Percentiles rank a stretch among this genome's conserved stretches.
phyloP scores from a whole-genome alignment of 2,113 vertebrate genomes.

The Pheucticus melanocephalus region DNA sequence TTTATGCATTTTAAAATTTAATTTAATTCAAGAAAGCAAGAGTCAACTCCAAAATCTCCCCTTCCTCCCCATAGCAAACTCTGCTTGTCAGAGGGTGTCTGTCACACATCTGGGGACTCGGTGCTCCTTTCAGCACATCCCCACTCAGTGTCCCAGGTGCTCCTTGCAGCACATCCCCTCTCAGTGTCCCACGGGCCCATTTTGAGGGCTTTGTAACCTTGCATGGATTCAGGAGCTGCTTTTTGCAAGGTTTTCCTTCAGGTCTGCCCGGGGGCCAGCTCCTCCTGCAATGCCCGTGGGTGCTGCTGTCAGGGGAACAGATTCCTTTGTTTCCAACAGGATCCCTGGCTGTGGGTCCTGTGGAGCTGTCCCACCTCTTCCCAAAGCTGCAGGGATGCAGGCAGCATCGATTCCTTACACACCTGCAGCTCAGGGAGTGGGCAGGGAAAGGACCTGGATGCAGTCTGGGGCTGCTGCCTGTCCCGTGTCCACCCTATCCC shows the following conservation, averaged over 20 bases:
- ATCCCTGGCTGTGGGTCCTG: neutral
- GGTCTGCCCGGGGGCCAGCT: neutral
- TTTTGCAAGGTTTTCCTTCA: neutral
- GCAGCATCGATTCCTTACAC: accelerated
- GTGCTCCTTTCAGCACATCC: neutral
- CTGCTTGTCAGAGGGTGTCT: neutral
- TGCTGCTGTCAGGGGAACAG: neutral
- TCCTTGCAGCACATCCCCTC: neutral
- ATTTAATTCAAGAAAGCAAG: neutral
- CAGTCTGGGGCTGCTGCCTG: accelerated
- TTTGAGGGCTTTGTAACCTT: neutral
- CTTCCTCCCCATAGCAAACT: neutral
- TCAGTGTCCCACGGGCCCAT: accelerated
- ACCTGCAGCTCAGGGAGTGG: neutral
- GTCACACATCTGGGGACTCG: neutral
- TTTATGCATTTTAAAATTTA: neutral
- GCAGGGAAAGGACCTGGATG: neutral
- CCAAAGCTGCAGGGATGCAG: neutral
- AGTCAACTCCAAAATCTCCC: neutral
- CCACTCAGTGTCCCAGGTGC: accelerated
- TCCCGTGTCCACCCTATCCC: neutral
- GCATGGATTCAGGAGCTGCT: neutral
- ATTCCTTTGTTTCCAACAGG: neutral
- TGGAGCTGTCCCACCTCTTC: neutral
- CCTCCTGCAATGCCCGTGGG: accelerated